Percentiles rank a stretch among this genome's conserved stretches.
Evolutionary conservation across 2,888 invertebrate species (phyloP).

Genomic region (Mimachlamys varia): DNA sequence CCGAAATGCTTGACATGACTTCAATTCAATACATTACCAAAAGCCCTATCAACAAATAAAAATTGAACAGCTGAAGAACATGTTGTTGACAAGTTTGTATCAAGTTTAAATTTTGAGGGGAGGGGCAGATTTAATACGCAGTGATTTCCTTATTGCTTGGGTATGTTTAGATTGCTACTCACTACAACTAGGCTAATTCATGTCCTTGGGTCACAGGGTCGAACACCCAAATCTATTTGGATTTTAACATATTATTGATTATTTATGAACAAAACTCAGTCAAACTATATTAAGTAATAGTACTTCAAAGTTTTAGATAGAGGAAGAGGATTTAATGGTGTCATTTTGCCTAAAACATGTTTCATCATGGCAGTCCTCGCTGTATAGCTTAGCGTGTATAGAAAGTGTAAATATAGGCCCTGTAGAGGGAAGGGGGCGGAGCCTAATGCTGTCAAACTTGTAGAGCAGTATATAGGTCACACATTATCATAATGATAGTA

Average conservation of each 20-base stretch:
- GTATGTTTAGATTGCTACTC: too few species aligned
- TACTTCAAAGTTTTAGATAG: not conserved
- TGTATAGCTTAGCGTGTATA: not conserved
- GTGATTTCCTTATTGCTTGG: too few species aligned
- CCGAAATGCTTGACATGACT: too few species aligned
- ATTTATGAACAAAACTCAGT: not conserved
- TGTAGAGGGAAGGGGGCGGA: slow-evolving; percentile 17
- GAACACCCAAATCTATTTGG: not conserved
- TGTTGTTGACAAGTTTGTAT: too few species aligned
- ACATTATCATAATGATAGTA: slow-evolving; percentile 29
- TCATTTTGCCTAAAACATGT: not conserved
- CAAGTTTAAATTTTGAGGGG: too few species aligned
- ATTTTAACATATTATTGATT: not conserved
- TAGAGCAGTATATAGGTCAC: slow-evolving; percentile 29
- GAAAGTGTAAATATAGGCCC: not conserved
- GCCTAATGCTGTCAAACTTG: not conserved
- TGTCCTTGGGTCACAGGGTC: not conserved
- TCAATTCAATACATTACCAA: too few species aligned
- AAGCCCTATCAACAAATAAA: too few species aligned
- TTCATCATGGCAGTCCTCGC: not conserved
- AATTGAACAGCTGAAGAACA: too few species aligned
- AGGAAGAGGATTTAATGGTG: not conserved
- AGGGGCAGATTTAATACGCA: too few species aligned
- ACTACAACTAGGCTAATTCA: too few species aligned
- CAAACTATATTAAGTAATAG: not conserved